Conservation (phyloP, 2,888 invertebrate species). For the Drosophila ustulata region DNA sequence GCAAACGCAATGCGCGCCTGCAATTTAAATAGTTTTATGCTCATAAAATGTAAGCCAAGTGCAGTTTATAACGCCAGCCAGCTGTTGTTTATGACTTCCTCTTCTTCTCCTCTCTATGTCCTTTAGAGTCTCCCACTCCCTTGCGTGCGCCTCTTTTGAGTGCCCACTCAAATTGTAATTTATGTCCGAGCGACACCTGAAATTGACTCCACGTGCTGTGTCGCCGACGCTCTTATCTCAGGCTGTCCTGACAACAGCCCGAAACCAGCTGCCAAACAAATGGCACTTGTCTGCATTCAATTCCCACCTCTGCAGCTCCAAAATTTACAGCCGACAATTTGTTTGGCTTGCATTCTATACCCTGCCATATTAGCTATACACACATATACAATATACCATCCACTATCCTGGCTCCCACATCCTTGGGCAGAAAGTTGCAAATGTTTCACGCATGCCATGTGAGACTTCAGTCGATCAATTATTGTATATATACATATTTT, state of each 20-base stretch:
- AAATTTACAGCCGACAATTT: constrained; percentile 70
- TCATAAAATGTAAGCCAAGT: constrained; percentile 57
- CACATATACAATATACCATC: not conserved
- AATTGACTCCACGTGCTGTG: constrained; percentile 71
- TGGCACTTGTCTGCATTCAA: constrained; percentile 53
- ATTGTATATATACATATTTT: not conserved
- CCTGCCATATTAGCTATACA: constrained; percentile 1
- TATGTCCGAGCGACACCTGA: constrained; percentile 69
- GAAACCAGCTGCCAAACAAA: constrained; percentile 68
- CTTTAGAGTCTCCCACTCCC: not conserved
- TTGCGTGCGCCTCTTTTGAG: constrained; percentile 24
- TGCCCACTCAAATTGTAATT: constrained; percentile 72
- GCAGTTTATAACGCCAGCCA: constrained; percentile 63
- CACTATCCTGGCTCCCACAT: not conserved
- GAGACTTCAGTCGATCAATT: not conserved
- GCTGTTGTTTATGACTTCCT: constrained; percentile 56
- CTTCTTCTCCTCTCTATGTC: not conserved
- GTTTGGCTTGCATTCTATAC: constrained; percentile 30
- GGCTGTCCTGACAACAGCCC: constrained; percentile 40
- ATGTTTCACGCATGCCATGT: not conserved
- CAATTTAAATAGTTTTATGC: constrained; percentile 58
- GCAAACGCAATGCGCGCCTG: constrained; percentile 30
- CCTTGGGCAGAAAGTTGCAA: not conserved
- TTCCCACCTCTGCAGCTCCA: constrained; percentile 31
- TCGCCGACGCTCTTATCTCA: constrained; percentile 40